Evolutionary conservation across 1,140 invertebrate species (phyloP).

Genomic region (Bombus turneri): DNA sequence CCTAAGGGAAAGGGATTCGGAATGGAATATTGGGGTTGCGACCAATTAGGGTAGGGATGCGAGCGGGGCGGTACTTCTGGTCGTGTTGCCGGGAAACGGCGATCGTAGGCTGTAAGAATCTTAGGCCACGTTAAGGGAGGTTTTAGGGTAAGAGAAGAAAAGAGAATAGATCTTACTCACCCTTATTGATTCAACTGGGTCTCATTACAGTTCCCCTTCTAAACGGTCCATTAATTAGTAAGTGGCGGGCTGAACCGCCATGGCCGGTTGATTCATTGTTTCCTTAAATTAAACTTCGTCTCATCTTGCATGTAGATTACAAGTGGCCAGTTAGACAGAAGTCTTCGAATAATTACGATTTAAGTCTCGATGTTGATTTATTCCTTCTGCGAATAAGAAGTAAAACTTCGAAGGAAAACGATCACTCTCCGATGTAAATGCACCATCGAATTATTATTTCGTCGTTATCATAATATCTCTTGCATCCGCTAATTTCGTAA

Average conservation of each 20-base stretch:
- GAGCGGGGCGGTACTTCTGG: conserved; percentile 67
- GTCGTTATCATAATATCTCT: conserved; percentile 7
- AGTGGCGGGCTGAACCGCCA: conserved; percentile 23
- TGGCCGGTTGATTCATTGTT: conserved; percentile 46
- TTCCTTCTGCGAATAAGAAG: background rate
- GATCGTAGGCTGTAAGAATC: conserved; percentile 68
- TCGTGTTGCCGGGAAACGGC: conserved; percentile 75
- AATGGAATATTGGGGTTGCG: conserved; percentile 64
- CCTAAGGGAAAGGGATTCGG: conserved; percentile 45
- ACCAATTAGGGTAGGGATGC: conserved; percentile 71
- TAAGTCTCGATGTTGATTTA: background rate
- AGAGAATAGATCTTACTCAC: conserved; percentile 56
- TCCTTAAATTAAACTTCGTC: conserved; percentile 40
- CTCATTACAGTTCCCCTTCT: conserved; percentile 62
- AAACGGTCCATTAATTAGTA: conserved; percentile 70
- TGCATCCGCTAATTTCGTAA: conserved; percentile 23
- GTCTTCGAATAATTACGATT: conserved; percentile 7
- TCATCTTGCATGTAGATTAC: conserved; percentile 13
- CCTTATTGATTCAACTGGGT: conserved; percentile 71
- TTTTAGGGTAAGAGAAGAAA: conserved; percentile 55
- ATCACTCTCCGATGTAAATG: background rate
- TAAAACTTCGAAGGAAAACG: background rate
- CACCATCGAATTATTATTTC: conserved; percentile 1
- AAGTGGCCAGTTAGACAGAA: background rate
- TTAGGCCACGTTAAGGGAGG: conserved; percentile 59